phyloP scores from a whole-genome alignment of 2,113 vertebrate species.

The Tragelaphus imberbis region DNA sequence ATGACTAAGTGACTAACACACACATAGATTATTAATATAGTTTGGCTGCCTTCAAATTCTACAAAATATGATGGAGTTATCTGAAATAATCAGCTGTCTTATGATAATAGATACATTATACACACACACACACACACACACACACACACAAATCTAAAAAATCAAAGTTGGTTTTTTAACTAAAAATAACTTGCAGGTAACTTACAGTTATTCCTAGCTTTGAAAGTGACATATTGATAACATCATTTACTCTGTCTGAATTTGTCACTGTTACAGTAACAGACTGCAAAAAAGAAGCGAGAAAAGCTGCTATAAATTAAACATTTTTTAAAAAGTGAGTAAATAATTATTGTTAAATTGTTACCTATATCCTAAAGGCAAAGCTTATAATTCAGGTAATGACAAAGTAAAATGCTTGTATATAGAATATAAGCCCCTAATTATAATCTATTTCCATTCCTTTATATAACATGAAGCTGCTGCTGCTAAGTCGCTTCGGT shows the following conservation, averaged over 20 bases:
- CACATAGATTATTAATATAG: background rate
- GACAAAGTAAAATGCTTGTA: background rate
- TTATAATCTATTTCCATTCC: background rate
- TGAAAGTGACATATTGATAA: conserved; percentile 85
- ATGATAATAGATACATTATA: background rate
- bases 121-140: no score
- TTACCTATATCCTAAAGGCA: background rate
- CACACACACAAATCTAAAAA: background rate
- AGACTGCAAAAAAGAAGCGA: conserved; percentile 76
- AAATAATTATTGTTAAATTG: background rate
- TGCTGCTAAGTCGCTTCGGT: no score
- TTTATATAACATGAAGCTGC: background rate
- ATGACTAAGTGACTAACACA: no score
- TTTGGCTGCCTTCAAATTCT: background rate
- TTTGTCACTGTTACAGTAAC: conserved; percentile 86
- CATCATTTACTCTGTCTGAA: conserved; percentile 84
- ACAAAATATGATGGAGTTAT: background rate
- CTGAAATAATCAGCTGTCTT: background rate
- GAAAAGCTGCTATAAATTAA: background rate
- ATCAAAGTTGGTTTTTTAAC: background rate
- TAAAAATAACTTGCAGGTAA: conserved; percentile 16
- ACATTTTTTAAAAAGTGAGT: conserved; percentile 30
- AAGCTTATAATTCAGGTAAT: background rate
- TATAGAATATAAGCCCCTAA: background rate
- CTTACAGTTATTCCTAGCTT: conserved; percentile 88